Percentiles rank a stretch among this genome's conserved stretches.
phyloP scores from a whole-genome alignment of 1,140 invertebrate genomes.

The Sesamia nonagrioides region DNA sequence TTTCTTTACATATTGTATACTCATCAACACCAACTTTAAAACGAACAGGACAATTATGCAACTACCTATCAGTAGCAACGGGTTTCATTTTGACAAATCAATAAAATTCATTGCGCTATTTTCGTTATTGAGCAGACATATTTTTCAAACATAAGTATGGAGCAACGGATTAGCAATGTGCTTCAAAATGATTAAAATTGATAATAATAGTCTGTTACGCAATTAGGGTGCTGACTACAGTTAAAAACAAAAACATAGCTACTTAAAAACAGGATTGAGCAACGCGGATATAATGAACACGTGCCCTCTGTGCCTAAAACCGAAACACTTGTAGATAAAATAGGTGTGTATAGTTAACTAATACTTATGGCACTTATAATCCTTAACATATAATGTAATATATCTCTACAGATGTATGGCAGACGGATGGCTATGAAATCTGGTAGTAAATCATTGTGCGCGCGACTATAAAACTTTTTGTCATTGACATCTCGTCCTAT shows the following conservation, averaged over 20 bases:
- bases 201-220: no score
- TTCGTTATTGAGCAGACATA: no score
- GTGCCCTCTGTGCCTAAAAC: conserved; percentile 60
- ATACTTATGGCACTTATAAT: conserved; percentile 48
- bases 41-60: no score
- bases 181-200: no score
- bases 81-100: no score
- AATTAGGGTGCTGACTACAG: conserved; percentile 4
- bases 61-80: no score
- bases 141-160: no score
- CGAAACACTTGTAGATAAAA: conserved; percentile 49
- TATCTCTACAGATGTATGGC: conserved; percentile 39
- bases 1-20: no score
- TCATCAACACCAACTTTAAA: conserved; percentile 37
- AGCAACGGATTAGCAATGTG: no score
- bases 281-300: conserved; percentile 60
- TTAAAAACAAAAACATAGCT: conserved; percentile 40
- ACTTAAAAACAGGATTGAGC: conserved; percentile 36
- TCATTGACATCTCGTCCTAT: conserved; percentile 61
- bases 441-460: conserved; percentile 72
- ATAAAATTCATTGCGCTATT: no score
- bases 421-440: conserved; percentile 66
- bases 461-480: conserved; percentile 76
- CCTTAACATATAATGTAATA: conserved; percentile 14
- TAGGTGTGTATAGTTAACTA: conserved; percentile 50